Percentiles rank a stretch among this genome's conserved stretches.
Conservation (phyloP, 2,113 vertebrate species). For the Glareola pratincola region DNA sequence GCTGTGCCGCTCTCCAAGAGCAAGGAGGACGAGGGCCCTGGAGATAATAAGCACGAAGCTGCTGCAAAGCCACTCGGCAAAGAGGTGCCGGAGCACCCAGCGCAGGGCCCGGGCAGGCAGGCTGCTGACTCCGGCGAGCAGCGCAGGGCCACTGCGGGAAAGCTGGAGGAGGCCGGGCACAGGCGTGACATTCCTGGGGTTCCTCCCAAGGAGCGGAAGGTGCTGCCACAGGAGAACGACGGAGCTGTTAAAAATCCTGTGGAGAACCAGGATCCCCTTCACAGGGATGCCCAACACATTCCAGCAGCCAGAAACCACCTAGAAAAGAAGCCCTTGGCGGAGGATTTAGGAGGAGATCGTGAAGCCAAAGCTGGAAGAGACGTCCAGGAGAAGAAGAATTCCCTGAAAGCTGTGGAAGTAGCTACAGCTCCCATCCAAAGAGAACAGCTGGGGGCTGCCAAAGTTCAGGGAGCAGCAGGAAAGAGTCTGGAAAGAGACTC, state of each 20-base stretch:
- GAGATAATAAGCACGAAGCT: not conserved
- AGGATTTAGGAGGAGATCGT: conserved; percentile 18
- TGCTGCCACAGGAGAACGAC: not conserved
- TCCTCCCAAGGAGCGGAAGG: conserved; percentile 3
- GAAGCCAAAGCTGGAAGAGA: conserved; percentile 51
- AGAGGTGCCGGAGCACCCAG: not conserved
- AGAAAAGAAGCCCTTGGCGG: conserved; percentile 24
- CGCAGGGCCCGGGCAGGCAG: not conserved
- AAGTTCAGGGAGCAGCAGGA: conserved; percentile 52
- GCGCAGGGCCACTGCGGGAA: not conserved
- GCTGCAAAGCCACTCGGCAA: not conserved
- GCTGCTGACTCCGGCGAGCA: not conserved
- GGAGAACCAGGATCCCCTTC: not conserved
- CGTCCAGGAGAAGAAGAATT: conserved; percentile 13
- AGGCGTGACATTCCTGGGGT: not conserved
- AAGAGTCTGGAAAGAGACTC: conserved; percentile 33
- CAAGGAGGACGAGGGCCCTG: conserved; percentile 16
- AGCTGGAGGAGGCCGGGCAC: not conserved
- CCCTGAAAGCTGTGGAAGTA: conserved; percentile 4
- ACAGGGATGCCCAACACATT: not conserved
- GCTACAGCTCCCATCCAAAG: conserved; percentile 59
- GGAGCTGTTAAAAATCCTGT: not conserved
- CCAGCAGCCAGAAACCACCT: conserved; percentile 47
- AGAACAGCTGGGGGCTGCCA: conserved; percentile 41
- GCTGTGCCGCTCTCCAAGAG: not conserved